phyloP scores from a whole-genome alignment of 2,888 invertebrate species.

The Erebia epiphron region DNA sequence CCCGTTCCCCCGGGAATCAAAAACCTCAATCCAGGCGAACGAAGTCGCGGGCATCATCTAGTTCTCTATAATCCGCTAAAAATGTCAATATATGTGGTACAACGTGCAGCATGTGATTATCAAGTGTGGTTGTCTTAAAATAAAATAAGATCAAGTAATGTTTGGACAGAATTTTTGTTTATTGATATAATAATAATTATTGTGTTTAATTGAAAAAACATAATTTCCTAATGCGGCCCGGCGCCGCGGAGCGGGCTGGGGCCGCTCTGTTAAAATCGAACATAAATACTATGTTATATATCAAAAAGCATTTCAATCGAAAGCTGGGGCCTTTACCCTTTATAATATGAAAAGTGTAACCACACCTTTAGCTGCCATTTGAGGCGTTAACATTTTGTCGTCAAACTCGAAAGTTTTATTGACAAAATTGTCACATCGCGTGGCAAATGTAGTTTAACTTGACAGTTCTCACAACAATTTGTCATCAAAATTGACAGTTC shows the following conservation, averaged over 20 bases:
- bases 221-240: constrained; percentile 42
- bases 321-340: constrained; percentile 54
- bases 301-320: constrained; percentile 63
- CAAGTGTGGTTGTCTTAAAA: constrained; percentile 40
- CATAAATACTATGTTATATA: constrained; percentile 81
- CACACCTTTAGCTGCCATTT: neutral
- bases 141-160: constrained; percentile 53
- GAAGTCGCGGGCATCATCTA: too few relatives aligned
- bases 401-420: neutral
- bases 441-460: neutral
- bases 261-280: constrained; percentile 65
- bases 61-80: too few relatives aligned
- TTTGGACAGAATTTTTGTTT: constrained; percentile 72
- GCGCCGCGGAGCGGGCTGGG: constrained; percentile 11
- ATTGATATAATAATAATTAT: constrained; percentile 76
- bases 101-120: too few relatives aligned
- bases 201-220: constrained; percentile 59
- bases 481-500: neutral
- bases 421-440: neutral
- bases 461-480: neutral
- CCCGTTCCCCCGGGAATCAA: too few relatives aligned
- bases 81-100: too few relatives aligned
- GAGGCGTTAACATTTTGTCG: neutral
- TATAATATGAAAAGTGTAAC: neutral
- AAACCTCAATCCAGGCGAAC: too few relatives aligned